phyloP scores from a whole-genome alignment of 2,888 invertebrate species.

The Sylvicola cinctus region DNA sequence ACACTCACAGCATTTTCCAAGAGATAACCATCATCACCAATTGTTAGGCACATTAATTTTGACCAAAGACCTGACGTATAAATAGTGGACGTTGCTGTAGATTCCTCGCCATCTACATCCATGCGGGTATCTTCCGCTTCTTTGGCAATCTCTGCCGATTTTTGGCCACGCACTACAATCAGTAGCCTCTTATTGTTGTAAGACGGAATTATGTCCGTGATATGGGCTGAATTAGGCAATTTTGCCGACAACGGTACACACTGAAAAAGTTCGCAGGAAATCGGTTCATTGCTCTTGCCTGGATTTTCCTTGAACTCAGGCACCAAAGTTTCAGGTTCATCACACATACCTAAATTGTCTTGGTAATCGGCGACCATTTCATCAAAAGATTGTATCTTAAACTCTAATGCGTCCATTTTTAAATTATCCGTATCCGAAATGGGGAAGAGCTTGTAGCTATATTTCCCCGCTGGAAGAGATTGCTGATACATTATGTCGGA shows the following conservation, averaged over 20 bases:
- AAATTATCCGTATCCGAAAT: no score
- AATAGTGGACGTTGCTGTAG: neutral
- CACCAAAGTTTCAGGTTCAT: no score
- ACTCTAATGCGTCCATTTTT: no score
- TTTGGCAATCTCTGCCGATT: slow-evolving; percentile 19
- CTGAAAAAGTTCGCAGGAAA: slow-evolving; percentile 31
- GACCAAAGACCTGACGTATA: no score
- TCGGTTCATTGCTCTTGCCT: slow-evolving; percentile 8
- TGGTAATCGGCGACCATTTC: no score
- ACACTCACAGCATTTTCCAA: slow-evolving; percentile 37
- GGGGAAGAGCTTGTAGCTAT: no score
- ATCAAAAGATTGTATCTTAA: no score
- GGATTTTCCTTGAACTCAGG: no score
- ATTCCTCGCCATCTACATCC: neutral
- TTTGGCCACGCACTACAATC: slow-evolving; percentile 27
- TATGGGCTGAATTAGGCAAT: slow-evolving; percentile 28
- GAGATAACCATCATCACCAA: slow-evolving; percentile 12
- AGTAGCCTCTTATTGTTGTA: slow-evolving; percentile 40
- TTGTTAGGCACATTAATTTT: slow-evolving; percentile 5
- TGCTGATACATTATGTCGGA: no score
- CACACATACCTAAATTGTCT: no score
- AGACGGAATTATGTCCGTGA: slow-evolving; percentile 38
- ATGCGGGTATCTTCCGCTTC: slow-evolving; percentile 28
- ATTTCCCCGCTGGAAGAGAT: no score
- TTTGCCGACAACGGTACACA: slow-evolving; percentile 32